These are phyloP conservation scores for Contarinia nasturtii DNA, from an alignment of 1,140 invertebrate genomes.

Conservation along the genomic window DNA sequence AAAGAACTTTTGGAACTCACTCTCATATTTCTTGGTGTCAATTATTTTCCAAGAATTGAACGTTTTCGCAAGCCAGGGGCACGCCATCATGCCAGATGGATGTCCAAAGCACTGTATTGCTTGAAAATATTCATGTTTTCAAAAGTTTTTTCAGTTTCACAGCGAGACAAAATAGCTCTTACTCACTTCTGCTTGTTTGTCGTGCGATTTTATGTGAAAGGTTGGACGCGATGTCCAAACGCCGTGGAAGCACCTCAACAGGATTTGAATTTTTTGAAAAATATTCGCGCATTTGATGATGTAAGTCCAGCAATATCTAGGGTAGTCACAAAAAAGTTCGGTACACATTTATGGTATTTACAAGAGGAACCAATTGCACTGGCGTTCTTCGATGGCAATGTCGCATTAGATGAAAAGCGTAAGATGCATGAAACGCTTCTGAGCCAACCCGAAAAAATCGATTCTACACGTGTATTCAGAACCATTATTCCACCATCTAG, in stretches of 20 bases:
- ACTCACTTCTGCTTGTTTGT: background rate
- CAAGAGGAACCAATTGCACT: background rate
- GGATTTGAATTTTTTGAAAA: background rate
- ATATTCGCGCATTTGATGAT: background rate
- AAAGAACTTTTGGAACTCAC: conserved; percentile 8
- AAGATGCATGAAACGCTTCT: background rate
- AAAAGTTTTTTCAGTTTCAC: conserved; percentile 5
- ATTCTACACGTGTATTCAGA: background rate
- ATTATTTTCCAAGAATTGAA: background rate
- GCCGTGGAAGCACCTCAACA: background rate
- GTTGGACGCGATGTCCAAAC: background rate
- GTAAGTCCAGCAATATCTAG: background rate
- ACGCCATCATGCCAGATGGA: conserved; percentile 9
- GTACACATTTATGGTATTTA: background rate
- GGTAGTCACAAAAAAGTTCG: background rate
- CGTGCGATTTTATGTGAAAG: background rate
- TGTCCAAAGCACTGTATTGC: conserved; percentile 9
- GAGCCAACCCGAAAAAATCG: background rate
- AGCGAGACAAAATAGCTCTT: background rate
- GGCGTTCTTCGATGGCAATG: background rate
- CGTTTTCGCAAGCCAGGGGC: conserved; percentile 5
- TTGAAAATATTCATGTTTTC: conserved; percentile 11
- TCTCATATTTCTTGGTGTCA: conserved; percentile 6
- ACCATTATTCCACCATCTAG: too few relatives aligned
- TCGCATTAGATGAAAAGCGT: background rate